Evolutionary conservation across 2,888 invertebrate species (phyloP).

Genomic region (Polydrusus tereticollis): DNA sequence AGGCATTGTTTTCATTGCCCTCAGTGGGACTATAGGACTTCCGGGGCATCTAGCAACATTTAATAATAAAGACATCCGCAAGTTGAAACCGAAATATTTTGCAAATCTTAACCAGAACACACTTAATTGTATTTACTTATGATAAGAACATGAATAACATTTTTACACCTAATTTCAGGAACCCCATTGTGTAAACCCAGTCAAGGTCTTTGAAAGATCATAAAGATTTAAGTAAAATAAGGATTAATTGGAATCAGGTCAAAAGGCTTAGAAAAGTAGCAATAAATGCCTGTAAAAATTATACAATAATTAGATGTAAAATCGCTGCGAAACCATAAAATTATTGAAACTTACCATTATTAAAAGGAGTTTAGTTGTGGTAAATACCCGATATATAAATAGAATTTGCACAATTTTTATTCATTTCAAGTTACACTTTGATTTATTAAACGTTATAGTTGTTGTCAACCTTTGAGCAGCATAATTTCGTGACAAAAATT

Average conservation of each 20-base stretch:
- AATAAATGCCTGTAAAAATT: background rate
- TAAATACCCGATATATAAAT: background rate
- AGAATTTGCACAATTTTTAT: background rate
- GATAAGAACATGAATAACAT: background rate
- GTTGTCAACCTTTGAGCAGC: background rate
- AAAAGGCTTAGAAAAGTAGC: background rate
- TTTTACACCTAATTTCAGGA: background rate
- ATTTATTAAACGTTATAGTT: background rate
- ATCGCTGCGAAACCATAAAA: background rate
- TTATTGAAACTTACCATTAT: background rate
- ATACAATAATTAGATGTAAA: too few species aligned
- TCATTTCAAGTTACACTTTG: background rate
- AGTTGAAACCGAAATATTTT: background rate
- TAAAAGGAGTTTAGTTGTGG: background rate
- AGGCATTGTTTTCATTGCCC: slow-evolving; percentile 33
- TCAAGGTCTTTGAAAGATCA: background rate
- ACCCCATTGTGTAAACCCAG: background rate
- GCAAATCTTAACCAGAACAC: background rate
- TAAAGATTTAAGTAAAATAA: background rate
- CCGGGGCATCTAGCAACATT: slow-evolving; percentile 37
- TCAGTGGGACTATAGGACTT: slow-evolving; percentile 36
- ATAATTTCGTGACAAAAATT: background rate
- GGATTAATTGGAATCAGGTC: background rate
- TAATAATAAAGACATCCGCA: background rate
- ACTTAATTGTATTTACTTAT: background rate